Percentiles rank a stretch among this genome's conserved stretches.
Conservation (phyloP, 2,888 invertebrate genomes). For the Cantharis rustica region DNA sequence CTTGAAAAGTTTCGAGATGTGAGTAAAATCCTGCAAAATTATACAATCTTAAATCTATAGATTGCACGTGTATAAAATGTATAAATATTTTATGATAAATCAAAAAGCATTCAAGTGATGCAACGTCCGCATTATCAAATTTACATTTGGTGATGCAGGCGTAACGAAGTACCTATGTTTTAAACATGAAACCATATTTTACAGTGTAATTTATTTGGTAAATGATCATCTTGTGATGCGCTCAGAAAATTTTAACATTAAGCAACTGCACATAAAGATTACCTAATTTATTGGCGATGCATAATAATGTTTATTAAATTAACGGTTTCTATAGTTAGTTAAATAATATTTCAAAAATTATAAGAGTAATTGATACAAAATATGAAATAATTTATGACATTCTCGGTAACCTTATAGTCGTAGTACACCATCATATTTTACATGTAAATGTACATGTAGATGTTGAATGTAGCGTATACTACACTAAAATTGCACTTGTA, state of each 20-base stretch:
- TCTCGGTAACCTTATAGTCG: too few species aligned
- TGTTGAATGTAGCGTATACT: too few species aligned
- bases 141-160: slow-evolving; percentile 29
- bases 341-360: neutral
- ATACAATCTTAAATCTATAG: neutral
- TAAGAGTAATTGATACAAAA: too few species aligned
- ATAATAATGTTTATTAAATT: neutral
- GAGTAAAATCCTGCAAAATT: neutral
- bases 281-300: neutral
- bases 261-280: neutral
- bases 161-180: slow-evolving; percentile 28
- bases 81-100: slow-evolving; percentile 4
- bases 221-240: slow-evolving; percentile 6
- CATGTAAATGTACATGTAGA: too few species aligned
- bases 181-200: slow-evolving; percentile 31
- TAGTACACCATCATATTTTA: too few species aligned
- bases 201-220: slow-evolving; percentile 31
- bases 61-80: neutral
- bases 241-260: neutral
- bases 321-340: neutral
- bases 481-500: too few species aligned
- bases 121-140: slow-evolving; percentile 17
- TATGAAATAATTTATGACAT: too few species aligned
- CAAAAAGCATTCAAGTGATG: neutral
- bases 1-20: neutral